Evolutionary conservation across 1,140 invertebrate species (phyloP).

Genomic region (Sminthurinus signatus): DNA sequence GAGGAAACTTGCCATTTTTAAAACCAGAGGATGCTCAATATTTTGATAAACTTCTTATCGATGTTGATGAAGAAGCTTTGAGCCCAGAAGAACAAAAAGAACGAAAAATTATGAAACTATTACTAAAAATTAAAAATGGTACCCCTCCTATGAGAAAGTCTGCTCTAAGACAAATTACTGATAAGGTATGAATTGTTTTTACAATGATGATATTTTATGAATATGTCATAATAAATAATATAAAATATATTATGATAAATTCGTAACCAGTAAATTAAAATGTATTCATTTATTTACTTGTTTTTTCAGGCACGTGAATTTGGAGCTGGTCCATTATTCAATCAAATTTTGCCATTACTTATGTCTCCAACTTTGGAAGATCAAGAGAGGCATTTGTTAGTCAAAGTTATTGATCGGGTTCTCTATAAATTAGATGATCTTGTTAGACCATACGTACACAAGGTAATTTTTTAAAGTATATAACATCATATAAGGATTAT

Average conservation of each 20-base stretch:
- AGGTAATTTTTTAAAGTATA: no score
- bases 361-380: constrained; percentile 99
- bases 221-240: background rate
- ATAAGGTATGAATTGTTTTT: constrained; percentile 64
- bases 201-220: background rate
- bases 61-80: constrained; percentile 94
- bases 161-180: constrained; percentile 93
- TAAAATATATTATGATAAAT: no score
- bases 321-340: constrained; percentile 96
- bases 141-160: constrained; percentile 99
- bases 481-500: no score
- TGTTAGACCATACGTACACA: constrained; percentile 98
- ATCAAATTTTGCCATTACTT: constrained; percentile 94
- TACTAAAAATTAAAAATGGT: constrained; percentile 99
- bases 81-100: constrained; percentile 97
- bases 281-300: no score
- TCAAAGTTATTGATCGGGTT: constrained; percentile 98
- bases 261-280: no score
- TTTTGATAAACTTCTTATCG: constrained; percentile 95
- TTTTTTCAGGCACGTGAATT: constrained; percentile 82
- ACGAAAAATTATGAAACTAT: constrained; percentile 96
- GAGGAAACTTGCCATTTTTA: constrained; percentile 90
- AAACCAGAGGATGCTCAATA: constrained; percentile 99
- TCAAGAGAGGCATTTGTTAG: constrained; percentile 97
- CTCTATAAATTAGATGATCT: constrained; percentile 98